Evolutionary conservation across 1,140 invertebrate species (phyloP).

Genomic region (Camponotus pennsylvanicus): DNA sequence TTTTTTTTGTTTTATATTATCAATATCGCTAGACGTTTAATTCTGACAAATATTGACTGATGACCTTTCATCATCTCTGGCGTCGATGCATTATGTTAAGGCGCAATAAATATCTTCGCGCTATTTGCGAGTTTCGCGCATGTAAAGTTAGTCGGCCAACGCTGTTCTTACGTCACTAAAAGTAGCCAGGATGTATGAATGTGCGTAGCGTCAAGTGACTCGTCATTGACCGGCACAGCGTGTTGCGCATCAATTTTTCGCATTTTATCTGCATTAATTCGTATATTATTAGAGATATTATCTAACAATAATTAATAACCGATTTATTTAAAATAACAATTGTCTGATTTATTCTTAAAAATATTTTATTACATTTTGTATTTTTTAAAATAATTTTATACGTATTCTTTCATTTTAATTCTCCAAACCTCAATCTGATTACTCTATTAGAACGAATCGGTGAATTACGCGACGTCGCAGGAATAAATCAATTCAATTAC

Average conservation of each 20-base stretch:
- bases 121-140: slow-evolving; percentile 39
- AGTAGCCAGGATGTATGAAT: slow-evolving; percentile 6
- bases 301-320: background rate
- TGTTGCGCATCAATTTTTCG: slow-evolving; percentile 11
- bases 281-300: background rate
- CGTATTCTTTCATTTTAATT: background rate
- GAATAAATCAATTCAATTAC: slow-evolving; percentile 22
- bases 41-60: background rate
- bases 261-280: background rate
- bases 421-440: background rate
- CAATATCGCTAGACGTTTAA: background rate
- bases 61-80: background rate
- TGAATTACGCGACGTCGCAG: background rate
- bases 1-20: background rate
- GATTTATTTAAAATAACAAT: background rate
- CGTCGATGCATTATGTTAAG: slow-evolving; percentile 18
- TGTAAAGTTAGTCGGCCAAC: slow-evolving; percentile 53
- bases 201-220: slow-evolving; percentile 21
- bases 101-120: slow-evolving; percentile 55
- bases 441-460: background rate
- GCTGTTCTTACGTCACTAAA: slow-evolving; percentile 42
- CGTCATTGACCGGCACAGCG: slow-evolving; percentile 35
- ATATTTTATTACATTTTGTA: background rate
- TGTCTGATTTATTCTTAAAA: background rate
- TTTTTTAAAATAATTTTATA: background rate